These are phyloP conservation scores for Pemphigus obesinymphae DNA, from an alignment of 1,140 invertebrate species.

Conservation along the genomic window DNA sequence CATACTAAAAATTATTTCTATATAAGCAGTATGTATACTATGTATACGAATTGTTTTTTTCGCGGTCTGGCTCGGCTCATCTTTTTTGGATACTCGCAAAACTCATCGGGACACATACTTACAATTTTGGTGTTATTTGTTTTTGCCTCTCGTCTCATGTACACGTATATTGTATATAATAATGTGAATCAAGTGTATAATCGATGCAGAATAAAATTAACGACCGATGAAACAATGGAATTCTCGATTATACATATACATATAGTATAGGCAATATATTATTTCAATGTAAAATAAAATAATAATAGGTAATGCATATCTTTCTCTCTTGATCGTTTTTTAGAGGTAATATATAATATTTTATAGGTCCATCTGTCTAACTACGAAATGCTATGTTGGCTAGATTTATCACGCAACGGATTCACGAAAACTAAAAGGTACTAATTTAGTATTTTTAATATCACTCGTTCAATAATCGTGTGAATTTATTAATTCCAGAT, in stretches of 20 bases:
- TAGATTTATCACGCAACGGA: no score
- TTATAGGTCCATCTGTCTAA: no score
- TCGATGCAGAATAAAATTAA: slow-evolving; percentile 29
- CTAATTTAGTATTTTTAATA: no score
- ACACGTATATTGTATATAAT: not conserved
- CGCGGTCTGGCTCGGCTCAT: slow-evolving; percentile 3
- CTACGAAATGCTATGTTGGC: no score
- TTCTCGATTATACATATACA: not conserved
- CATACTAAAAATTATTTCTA: not conserved
- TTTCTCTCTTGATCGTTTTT: not conserved
- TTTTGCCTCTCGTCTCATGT: not conserved
- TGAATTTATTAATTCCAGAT: no score
- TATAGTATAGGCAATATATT: no score
- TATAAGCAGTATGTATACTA: not conserved
- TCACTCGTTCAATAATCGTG: no score
- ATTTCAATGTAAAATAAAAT: slow-evolving; percentile 6
- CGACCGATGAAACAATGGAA: slow-evolving; percentile 7
- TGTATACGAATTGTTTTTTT: not conserved
- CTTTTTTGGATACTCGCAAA: slow-evolving; percentile 14
- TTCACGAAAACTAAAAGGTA: no score
- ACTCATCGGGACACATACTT: not conserved
- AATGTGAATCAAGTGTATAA: no score
- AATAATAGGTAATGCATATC: slow-evolving; percentile 1
- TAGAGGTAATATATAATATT: no score
- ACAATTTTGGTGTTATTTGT: not conserved